These are phyloP conservation scores for Anas bernieri DNA, from an alignment of 2,797 vertebrate genomes.

Conservation along the genomic window DNA sequence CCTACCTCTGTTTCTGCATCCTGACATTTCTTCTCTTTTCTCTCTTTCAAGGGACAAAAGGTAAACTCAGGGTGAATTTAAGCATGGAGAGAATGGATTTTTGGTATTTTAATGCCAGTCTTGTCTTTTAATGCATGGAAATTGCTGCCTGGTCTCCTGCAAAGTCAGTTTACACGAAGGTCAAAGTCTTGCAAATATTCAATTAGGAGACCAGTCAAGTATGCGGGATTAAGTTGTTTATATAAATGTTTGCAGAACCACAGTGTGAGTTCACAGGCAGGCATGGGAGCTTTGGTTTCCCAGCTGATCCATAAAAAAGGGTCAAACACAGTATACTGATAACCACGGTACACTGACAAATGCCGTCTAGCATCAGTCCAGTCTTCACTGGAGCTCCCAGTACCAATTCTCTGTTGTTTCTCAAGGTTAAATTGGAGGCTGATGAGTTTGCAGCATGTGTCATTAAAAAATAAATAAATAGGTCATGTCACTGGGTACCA, in stretches of 20 bases:
- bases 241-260: conserved; percentile 53
- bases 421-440: neutral
- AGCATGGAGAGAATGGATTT: neutral
- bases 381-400: neutral
- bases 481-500: neutral
- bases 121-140: conserved; percentile 2
- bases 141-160: neutral
- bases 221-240: conserved; percentile 61
- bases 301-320: conserved; percentile 50
- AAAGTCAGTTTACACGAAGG: conserved; percentile 28
- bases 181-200: conserved; percentile 46
- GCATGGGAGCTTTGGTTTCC: conserved; percentile 43
- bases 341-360: neutral
- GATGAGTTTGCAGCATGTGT: neutral
- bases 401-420: neutral
- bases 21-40: neutral
- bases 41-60: neutral
- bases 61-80: neutral
- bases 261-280: conserved; percentile 47
- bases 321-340: conserved; percentile 22
- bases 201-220: conserved; percentile 57
- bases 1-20: neutral
- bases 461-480: neutral
- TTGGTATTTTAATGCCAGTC: neutral
- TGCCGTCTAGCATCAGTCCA: neutral